Evolutionary conservation across 92 coral and sea anemone species (phyloP).

Genomic region (Epizoanthus scotinus): DNA sequence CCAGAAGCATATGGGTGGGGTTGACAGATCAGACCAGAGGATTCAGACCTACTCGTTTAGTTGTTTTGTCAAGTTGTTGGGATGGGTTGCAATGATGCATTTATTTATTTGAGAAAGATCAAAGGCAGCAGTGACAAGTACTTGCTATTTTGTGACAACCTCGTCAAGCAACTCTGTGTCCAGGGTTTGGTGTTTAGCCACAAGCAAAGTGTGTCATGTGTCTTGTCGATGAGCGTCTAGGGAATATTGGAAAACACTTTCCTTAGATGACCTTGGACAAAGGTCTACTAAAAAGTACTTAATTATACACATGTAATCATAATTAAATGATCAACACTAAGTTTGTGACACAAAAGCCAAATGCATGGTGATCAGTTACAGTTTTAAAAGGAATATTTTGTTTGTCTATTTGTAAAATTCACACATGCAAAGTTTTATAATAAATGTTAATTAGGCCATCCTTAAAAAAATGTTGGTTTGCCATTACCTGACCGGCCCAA

Average conservation of each 20-base stretch:
- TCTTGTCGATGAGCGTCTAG: background rate
- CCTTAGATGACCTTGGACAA: too few species aligned
- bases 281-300: too few species aligned
- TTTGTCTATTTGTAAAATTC: too few species aligned
- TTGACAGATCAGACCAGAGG: conserved; percentile 30
- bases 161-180: conserved; percentile 12
- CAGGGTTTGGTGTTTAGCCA: background rate
- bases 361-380: too few species aligned
- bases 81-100: conserved; percentile 8
- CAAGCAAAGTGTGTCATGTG: conserved; percentile 14
- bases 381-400: too few species aligned
- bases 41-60: conserved; percentile 14
- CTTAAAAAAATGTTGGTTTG: too few species aligned
- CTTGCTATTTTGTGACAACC: background rate
- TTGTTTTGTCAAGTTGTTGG: conserved; percentile 7
- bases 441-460: too few species aligned
- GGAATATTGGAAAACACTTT: conserved; percentile 15
- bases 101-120: background rate
- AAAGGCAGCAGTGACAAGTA: background rate
- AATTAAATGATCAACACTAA: too few species aligned
- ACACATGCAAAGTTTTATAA: too few species aligned
- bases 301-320: too few species aligned
- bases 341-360: too few species aligned
- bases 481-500: too few species aligned
- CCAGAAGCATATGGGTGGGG: conserved; percentile 12